Conservation (phyloP, 2,113 vertebrate genomes). For the Festucalex cinctus region DNA sequence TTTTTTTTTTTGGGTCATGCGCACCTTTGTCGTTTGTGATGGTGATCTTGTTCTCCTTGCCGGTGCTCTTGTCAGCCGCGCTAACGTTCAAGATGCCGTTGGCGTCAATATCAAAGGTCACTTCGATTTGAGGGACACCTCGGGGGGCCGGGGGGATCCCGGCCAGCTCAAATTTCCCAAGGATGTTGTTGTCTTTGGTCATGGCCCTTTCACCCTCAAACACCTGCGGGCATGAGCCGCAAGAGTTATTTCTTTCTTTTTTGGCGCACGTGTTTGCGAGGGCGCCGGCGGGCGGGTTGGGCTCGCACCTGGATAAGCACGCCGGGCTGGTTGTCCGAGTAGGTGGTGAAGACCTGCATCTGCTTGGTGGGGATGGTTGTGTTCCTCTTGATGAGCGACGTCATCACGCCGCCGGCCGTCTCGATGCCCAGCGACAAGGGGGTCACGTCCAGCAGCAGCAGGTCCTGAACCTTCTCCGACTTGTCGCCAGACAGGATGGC, state of each 20-base stretch:
- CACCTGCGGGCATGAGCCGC: conserved; percentile 42
- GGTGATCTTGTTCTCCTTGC: conserved; percentile 84
- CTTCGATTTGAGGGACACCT: conserved; percentile 73
- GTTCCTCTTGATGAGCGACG: conserved; percentile 72
- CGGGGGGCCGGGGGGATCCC: conserved; percentile 73
- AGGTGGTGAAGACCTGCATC: conserved; percentile 72
- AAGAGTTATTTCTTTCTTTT: background rate
- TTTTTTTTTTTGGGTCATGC: background rate
- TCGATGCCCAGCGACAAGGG: conserved; percentile 75
- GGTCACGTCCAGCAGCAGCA: conserved; percentile 75
- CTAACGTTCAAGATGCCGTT: conserved; percentile 77
- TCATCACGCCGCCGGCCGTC: conserved; percentile 77
- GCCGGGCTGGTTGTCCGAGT: conserved; percentile 73
- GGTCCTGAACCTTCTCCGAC: conserved; percentile 74
- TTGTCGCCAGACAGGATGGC: conserved; percentile 75
- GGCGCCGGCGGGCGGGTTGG: background rate
- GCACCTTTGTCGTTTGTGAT: conserved; percentile 90
- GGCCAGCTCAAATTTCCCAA: conserved; percentile 71
- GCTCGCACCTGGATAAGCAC: conserved; percentile 73
- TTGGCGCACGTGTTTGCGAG: background rate
- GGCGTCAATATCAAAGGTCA: conserved; percentile 74
- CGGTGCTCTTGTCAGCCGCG: conserved; percentile 71
- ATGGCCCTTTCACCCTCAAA: conserved; percentile 75
- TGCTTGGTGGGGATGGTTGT: conserved; percentile 75
- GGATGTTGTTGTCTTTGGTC: conserved; percentile 77